Percentiles rank a stretch among this genome's conserved stretches.
phyloP scores from a whole-genome alignment of 2,797 vertebrate species.

The Sebastolobus altivelis region DNA sequence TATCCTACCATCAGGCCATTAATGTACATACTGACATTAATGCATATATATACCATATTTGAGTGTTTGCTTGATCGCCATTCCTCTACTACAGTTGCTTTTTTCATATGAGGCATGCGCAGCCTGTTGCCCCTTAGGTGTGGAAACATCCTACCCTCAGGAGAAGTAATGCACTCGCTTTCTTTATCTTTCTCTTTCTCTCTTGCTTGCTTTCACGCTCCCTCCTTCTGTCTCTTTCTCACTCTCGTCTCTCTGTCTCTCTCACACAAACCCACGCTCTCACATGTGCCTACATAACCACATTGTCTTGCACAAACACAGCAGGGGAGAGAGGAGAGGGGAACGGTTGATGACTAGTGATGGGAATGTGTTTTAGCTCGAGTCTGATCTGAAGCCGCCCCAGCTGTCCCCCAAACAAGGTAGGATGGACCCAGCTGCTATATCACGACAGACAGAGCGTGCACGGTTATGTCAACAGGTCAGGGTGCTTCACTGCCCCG shows the following conservation, averaged over 20 bases:
- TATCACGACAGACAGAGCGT: constrained; percentile 23
- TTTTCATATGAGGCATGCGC: background rate
- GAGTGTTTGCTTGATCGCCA: background rate
- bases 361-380: constrained; percentile 49
- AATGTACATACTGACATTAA: background rate
- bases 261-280: constrained; percentile 33
- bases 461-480: constrained; percentile 53
- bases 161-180: constrained; percentile 8
- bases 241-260: constrained; percentile 15
- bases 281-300: constrained; percentile 50
- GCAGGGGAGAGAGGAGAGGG: constrained; percentile 19
- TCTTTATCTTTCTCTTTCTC: constrained; percentile 25
- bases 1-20: constrained; percentile 42
- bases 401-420: constrained; percentile 43
- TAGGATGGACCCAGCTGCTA: constrained; percentile 56
- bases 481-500: constrained; percentile 15
- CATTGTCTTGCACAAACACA: constrained; percentile 61
- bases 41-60: background rate
- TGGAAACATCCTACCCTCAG: constrained; percentile 12
- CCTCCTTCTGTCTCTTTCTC: constrained; percentile 30
- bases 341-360: constrained; percentile 42
- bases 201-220: constrained; percentile 11
- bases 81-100: background rate
- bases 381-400: constrained; percentile 46
- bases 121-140: background rate